Base-by-base conservation (phyloP, 2,888 invertebrate genomes). In the Nebria salina region DNA sequence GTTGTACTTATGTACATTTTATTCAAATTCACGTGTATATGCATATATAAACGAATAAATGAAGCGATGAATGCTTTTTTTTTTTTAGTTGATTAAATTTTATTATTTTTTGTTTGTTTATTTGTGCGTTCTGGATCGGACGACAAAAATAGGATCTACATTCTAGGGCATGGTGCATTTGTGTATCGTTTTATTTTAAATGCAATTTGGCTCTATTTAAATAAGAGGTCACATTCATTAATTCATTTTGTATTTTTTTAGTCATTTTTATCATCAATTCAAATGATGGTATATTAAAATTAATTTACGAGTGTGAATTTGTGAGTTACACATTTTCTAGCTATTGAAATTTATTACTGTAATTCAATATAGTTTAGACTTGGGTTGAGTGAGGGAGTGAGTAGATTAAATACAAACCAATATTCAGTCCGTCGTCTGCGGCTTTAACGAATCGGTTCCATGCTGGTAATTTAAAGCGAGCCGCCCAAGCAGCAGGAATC, bases 371-470 rank as follows among this genome's bases (percentile, higher is more conserved):
- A 34, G 4, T 34, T 34, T 34, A 34, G 20, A 20, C 20, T 20
- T 20, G 0, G 34, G 34, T 34, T 34, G 34, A 34, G 34, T 34
- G 34, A 34, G 34, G 2, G 34, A 34, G 34, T 34, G 34, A 34
- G 4, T 34, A 5, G 2, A 4, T 65, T 64, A 15, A 65, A 66
- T 66, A 84, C 86, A 86, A 89, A 90, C 94, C 93, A 83, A 92
- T 89, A n/a, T 87, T 86, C 74, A 95, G 86, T 3, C 94, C 92
- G 20, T 90, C 88, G 83, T 93, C 92, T 0, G 94, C 93, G 66
- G 92, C 91, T n/a, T 89, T 88, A 77, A 93, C 94, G 86, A 97
- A 97, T 83, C 93, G 91, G 79, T 87, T 91, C 96, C 97, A 97
- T 6, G 91, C 90, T 72, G 93, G 92, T 77, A 95, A 87, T 82